phyloP scores from a whole-genome alignment of 2,888 invertebrate species.

The Tetranychus piercei region DNA sequence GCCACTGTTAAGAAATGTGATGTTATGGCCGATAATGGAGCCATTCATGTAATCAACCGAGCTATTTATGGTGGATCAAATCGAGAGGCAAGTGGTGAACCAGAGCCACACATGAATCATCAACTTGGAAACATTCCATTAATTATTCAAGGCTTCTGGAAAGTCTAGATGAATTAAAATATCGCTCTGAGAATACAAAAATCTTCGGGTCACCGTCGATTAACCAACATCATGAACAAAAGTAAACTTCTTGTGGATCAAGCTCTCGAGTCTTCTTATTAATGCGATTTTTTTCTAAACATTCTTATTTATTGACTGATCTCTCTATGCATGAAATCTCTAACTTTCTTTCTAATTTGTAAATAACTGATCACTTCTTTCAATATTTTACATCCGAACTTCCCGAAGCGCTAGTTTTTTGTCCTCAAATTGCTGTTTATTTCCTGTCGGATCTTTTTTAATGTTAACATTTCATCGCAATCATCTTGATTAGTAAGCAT shows the following conservation, averaged over 20 bases:
- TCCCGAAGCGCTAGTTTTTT: too few species aligned
- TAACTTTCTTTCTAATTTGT: neutral
- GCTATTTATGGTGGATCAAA: neutral
- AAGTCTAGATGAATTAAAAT: neutral
- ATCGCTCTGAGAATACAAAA: too few species aligned
- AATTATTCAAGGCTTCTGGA: neutral
- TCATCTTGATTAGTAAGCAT: too few species aligned
- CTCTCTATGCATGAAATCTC: neutral
- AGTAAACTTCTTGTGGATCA: neutral
- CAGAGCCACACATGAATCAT: neutral
- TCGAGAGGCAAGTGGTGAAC: neutral
- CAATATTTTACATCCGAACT: neutral
- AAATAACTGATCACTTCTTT: neutral
- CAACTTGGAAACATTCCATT: slow-evolving; percentile 1
- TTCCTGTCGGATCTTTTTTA: too few species aligned
- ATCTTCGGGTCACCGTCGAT: neutral
- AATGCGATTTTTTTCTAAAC: neutral
- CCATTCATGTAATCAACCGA: slow-evolving; percentile 30
- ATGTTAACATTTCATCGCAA: too few species aligned
- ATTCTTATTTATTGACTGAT: neutral
- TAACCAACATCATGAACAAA: neutral
- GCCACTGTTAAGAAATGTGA: slow-evolving; percentile 33
- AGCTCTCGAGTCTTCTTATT: neutral
- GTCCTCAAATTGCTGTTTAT: too few species aligned
- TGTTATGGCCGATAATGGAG: slow-evolving; percentile 32